Evolutionary conservation across 2,113 vertebrate genomes (phyloP), one percentile per base, ranked within the genome.

Genomic region (Euleptes europaea): DNA sequence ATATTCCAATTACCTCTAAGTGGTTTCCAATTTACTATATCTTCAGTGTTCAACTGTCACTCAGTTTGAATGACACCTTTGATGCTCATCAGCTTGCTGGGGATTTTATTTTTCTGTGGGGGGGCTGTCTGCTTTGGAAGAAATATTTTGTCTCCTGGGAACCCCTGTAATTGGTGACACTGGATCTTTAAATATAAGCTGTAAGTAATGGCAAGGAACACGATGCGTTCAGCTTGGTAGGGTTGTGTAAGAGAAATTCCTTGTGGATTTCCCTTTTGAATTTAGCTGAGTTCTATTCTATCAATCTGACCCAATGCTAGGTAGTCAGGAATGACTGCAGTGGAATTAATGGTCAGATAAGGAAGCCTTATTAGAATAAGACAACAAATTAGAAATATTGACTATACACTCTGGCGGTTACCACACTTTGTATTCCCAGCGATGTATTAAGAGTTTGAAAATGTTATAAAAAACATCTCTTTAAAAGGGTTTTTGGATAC

Each of bases 1-100:
- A 84, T 76, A 84, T 76, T 84, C 82, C 82, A 84, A 84, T 84
- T 84, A 76, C 60, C 72, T 67, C 82, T 76, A 66, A 67, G 60
- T 84, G n/a, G n/a, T 76, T 84, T 84, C 60, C 73, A 76, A 84
- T 84, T 84, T 67, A 76, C 44, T 28, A 35, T 75, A 60, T 44
- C 33, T 49, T 33, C 73, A 76, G 28, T 15, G 60, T 76, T 76
- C 35, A 67, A 14, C 82, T 11, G 33, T 51, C 60, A 76, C 60
- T 84, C 82, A 51, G 11, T 76, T 67, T 84, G 82, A 84, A 31
- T 76, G 73, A 67, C 82, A 76, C 23, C 7, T 3, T 23, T 66
- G 60, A 76, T 9, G 14, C 73, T 49, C 13, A 28, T 33, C n/a
- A 35, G 33, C 10, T 49, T 76, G 42, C 51, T n/a, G 38, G 60